Evolutionary conservation across 2,113 vertebrate species (phyloP), one percentile per base, ranked within the genome.

Genomic region (Scomber scombrus): DNA sequence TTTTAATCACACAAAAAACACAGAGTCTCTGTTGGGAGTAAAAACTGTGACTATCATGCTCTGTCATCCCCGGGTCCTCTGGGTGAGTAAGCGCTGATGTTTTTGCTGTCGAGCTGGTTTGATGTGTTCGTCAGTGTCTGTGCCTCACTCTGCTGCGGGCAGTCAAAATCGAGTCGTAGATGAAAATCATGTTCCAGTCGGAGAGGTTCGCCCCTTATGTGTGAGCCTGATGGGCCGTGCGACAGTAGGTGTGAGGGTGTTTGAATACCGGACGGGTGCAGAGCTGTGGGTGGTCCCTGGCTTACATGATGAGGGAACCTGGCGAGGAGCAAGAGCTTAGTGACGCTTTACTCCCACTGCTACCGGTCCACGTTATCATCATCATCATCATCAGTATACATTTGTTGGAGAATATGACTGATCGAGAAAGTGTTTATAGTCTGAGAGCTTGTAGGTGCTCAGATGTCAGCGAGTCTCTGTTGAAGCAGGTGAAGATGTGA

Each of bases 251-350:
- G 60, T 72, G 62, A 74, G 63, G 62, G 67, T 50, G 49, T 55
- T 3, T 5, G 61, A 63, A 54, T 43, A 40, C 78, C 74, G 64
- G 49, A 62, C 70, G 69, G 57, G 50, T 52, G 66, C 66, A 55
- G 58, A 72, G 63, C 67, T 72, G 79, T 86, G 85, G 88, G 83
- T 85, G 86, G 75, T 90, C 71, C 78, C 67, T 91, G 90, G 82
- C 82, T 85, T 3, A 7, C 47, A 14, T 76, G 43, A 80, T 18
- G 73, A 58, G 52, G 61, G 26, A 54, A 62, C 19, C 47, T 16
- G 29, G 57, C 40, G 7, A 46, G 46, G 11, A 65, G 68, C 72
- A 72, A 57, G 57, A 65, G 7, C 55, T 58, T 31, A 7, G 21
- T 78, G 78, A 85, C 57, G 85, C 68, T 81, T 34, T 15, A 61